Base-by-base conservation (phyloP, 2,113 vertebrate genomes). In the Numenius arquata region DNA sequence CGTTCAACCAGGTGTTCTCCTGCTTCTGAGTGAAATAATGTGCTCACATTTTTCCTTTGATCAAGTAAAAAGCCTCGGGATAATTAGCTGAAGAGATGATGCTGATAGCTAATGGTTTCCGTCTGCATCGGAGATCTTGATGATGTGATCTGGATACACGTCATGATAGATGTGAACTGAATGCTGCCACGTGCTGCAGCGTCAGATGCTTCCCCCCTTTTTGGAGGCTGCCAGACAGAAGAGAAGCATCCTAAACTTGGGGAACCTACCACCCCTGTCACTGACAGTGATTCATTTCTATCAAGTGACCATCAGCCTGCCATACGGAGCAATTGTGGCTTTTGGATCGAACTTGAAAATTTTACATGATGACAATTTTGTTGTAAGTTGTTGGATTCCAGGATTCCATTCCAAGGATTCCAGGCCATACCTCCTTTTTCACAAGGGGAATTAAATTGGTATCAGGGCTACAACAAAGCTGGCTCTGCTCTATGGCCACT, bases 401-500 rank as follows among this genome's bases (percentile, higher is more conserved):
- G 47, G 47, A 23, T 48, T 20, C 52, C 29, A 18, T 30, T 55
- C 29, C 27, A 23, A 50, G 12, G n/a, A 45, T 43, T 59, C 53
- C 50, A 50, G n/a, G 26, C 26, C 29, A 2, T 34, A 20, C n/a
- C 20, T 76, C 23, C 43, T 19, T 12, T 34, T 70, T 59, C 70
- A 47, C 2, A 0, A 34, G 22, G 68, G 59, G 65, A 82, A 52
- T 61, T 30, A 27, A 81, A 59, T 2, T 18, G n/a, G 9, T 77
- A 36, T 20, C 32, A 48, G n/a, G 17, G 48, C 13, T 41, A 7
- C 3, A 63, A 68, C 16, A 48, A 84, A 73, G 40, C n/a, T 65
- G n/a, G 5, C 29, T 65, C 13, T 61, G 45, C 29, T 26, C 52
- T 43, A 9, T 0, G 0, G 67, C 67, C 22, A 16, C 2, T 27